Evolutionary conservation across 2,888 invertebrate species (phyloP).

Genomic region (Miltochrista miniata): DNA sequence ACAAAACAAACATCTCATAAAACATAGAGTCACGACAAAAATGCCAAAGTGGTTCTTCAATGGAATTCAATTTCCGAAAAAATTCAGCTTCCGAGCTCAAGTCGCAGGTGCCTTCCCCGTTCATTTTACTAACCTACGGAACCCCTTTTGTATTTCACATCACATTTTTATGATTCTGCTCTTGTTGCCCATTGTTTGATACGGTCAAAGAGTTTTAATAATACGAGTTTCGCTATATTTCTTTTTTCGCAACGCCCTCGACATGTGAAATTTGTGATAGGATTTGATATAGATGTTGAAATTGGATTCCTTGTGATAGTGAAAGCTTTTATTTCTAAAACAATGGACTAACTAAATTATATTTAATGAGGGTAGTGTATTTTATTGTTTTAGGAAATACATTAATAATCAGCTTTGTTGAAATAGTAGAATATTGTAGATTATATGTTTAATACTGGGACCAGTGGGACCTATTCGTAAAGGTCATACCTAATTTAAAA

Average conservation of each 20-base stretch:
- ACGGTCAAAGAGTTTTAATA: conserved; percentile 53
- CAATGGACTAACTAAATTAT: not conserved
- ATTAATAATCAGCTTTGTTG: too few species aligned
- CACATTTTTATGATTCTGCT: conserved; percentile 48
- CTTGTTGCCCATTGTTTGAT: conserved; percentile 42
- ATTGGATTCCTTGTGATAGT: conserved; percentile 12
- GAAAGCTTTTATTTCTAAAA: conserved; percentile 1
- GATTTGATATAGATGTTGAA: conserved; percentile 14
- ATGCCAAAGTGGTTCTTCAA: conserved; percentile 7
- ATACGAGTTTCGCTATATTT: conserved; percentile 31
- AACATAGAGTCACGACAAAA: conserved; percentile 3
- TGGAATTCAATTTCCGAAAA: conserved; percentile 21
- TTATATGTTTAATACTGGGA: too few species aligned
- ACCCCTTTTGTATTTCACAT: conserved; percentile 38
- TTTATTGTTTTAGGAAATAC: not conserved
- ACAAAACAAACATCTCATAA: not conserved
- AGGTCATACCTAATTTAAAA: too few species aligned
- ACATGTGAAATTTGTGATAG: conserved; percentile 15
- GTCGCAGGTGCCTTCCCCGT: conserved; percentile 42
- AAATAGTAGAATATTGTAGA: too few species aligned
- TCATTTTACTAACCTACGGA: conserved; percentile 29
- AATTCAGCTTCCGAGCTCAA: conserved; percentile 28
- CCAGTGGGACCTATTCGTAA: too few species aligned
- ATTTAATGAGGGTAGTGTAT: not conserved
- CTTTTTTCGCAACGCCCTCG: conserved; percentile 12